These are phyloP conservation scores for Morone chrysops DNA, from an alignment of 2,113 vertebrate genomes.

Conservation along the genomic window DNA sequence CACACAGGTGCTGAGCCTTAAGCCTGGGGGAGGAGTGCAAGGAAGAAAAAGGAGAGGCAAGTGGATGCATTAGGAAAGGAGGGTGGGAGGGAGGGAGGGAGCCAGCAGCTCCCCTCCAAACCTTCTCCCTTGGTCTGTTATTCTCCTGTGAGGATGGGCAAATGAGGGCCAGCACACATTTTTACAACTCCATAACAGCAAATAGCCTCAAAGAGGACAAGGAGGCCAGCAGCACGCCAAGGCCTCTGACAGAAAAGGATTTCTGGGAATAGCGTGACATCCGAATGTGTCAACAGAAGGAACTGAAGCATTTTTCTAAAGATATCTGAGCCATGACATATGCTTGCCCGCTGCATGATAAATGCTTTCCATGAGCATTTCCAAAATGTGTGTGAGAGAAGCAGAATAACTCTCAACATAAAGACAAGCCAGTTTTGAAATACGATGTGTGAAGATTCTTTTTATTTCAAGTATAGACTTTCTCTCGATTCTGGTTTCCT, in stretches of 20 bases:
- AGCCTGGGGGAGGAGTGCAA: conserved; percentile 65
- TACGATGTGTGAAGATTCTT: conserved; percentile 13
- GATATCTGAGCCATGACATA: conserved; percentile 32
- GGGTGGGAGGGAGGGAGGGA: conserved; percentile 15
- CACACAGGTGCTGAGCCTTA: conserved; percentile 77
- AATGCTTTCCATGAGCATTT: conserved; percentile 38
- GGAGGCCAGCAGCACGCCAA: conserved; percentile 32
- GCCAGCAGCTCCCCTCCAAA: conserved; percentile 11
- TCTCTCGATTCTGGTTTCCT: conserved; percentile 9
- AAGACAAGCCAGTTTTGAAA: not conserved
- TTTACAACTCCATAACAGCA: conserved; percentile 58
- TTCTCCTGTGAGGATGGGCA: conserved; percentile 49
- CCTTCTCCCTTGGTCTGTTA: conserved; percentile 23
- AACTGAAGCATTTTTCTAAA: conserved; percentile 43
- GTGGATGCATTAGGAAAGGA: conserved; percentile 48
- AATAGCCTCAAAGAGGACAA: conserved; percentile 40
- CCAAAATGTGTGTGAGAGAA: conserved; percentile 24
- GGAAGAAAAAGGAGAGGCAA: conserved; percentile 51
- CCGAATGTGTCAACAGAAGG: conserved; percentile 59
- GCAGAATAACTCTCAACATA: not conserved
- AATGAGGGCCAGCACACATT: conserved; percentile 43
- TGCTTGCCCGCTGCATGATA: conserved; percentile 7
- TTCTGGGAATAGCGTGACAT: conserved; percentile 50
- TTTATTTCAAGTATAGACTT: conserved; percentile 18
- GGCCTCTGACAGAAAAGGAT: conserved; percentile 27